Evolutionary conservation across 2,797 vertebrate genomes (phyloP), one percentile per base, ranked within the genome.

Genomic region (Sphenopsis melanotis): DNA sequence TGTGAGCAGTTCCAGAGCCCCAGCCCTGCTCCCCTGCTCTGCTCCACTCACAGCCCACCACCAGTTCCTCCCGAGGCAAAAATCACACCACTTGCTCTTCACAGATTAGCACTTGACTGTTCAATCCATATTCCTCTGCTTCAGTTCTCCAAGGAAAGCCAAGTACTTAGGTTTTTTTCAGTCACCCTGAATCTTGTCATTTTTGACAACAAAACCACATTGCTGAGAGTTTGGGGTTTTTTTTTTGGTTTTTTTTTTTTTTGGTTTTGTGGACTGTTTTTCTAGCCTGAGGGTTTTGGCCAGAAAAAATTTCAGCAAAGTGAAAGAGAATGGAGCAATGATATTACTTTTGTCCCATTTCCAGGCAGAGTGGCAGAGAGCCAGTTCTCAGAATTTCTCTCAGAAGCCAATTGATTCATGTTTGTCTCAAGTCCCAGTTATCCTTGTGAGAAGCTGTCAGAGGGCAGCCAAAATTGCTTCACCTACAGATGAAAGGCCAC

Each of bases 391-490:
- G 69, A 86, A 37, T 88, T 86, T 70, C 86, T 93, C 76, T 90
- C 79, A 83, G 90, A 86, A 94, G 80, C 65, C 82, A 90, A 36
- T 53, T 75, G 85, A 88, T 90, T 93, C 74, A 52, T 52, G 80
- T 65, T 55, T 57, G 57, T 94, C 59, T 91, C 83, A 81, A 71
- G 63, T 66, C 57, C 61, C 65, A 94, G 70, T 46, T 46, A 94
- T 78, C 85, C 85, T 78, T 83, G 57, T 68, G 57, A 93, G 72
- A 61, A 93, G 66, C 85, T 93, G 93, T 86, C 85, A 86, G 76
- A 90, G 85, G 76, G 87, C 91, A 94, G 91, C 78, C 96, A 83
- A 80, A 87, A 91, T 66, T 89, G 27, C 66, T 94, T 88, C 65
- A 87, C 90, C 88, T 70, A 34, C 47, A 84, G 56, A 90, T 41